Percentiles rank a stretch among this genome's conserved stretches.
phyloP scores from a whole-genome alignment of 1,140 invertebrate genomes.

The Drosophila persimilis region DNA sequence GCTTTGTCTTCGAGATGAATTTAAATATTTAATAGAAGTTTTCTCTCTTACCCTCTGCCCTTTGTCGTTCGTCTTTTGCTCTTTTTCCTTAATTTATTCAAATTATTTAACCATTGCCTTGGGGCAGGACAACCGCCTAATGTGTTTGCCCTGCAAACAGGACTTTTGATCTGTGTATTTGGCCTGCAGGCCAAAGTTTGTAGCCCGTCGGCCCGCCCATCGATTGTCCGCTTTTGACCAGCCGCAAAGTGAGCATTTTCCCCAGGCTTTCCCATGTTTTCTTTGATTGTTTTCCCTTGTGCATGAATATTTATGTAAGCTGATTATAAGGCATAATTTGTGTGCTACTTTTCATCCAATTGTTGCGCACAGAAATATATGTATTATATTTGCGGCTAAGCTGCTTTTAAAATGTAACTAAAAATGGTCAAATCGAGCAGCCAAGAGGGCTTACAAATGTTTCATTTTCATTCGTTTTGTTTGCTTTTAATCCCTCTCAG shows the following conservation, averaged over 20 bases:
- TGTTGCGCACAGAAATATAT: background rate
- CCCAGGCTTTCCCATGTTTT: background rate
- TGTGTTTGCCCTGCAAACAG: slow-evolving; percentile 56
- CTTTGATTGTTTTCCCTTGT: slow-evolving; percentile 17
- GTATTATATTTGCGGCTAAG: background rate
- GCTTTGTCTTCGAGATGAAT: slow-evolving; percentile 46
- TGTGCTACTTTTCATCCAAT: slow-evolving; percentile 5
- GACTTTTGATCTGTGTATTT: slow-evolving; percentile 56
- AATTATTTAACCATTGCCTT: slow-evolving; percentile 63
- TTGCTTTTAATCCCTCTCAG: slow-evolving; percentile 30
- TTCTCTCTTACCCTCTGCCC: slow-evolving; percentile 13
- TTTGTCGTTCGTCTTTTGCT: slow-evolving; percentile 11
- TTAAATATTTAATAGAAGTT: slow-evolving; percentile 67
- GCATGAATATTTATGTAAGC: slow-evolving; percentile 50
- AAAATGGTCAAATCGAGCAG: too few relatives aligned
- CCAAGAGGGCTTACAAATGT: too few relatives aligned
- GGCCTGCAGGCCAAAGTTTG: slow-evolving; percentile 40
- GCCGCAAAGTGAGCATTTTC: slow-evolving; percentile 41
- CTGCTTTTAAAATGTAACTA: slow-evolving; percentile 2
- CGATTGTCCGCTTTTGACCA: slow-evolving; percentile 28
- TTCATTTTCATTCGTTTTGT: slow-evolving; percentile 10
- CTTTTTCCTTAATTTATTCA: slow-evolving; percentile 54
- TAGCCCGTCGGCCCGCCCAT: background rate
- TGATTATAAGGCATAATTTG: slow-evolving; percentile 43
- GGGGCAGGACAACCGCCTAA: slow-evolving; percentile 21